These are phyloP conservation scores for Drosophila robusta DNA, from an alignment of 2,888 invertebrate species.

Conservation along the genomic window DNA sequence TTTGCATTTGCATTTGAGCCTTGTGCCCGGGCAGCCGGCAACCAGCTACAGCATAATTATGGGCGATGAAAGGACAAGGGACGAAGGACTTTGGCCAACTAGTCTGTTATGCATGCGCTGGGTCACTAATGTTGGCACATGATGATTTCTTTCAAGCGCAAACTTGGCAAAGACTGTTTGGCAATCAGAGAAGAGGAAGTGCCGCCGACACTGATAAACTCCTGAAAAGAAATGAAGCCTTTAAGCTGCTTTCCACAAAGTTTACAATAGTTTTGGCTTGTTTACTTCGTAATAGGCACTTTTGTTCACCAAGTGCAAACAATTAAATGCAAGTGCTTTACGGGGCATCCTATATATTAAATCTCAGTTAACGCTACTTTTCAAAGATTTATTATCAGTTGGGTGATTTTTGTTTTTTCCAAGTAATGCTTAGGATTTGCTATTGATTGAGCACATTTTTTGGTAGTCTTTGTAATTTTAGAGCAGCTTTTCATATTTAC, in stretches of 20 bases:
- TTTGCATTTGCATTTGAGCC: conserved; percentile 61
- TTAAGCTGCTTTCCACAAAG: conserved; percentile 49
- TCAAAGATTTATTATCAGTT: neutral
- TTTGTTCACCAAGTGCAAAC: conserved; percentile 40
- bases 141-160: conserved; percentile 50
- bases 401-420: too few species aligned
- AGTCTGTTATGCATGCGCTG: conserved; percentile 44
- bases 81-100: conserved; percentile 28
- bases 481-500: neutral
- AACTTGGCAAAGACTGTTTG: conserved; percentile 48
- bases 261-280: conserved; percentile 49
- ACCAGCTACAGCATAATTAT: conserved; percentile 53
- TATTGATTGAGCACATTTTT: conserved; percentile 1
- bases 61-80: conserved; percentile 46
- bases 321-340: conserved; percentile 44
- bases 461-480: neutral
- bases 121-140: conserved; percentile 56
- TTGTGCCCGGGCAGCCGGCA: conserved; percentile 23
- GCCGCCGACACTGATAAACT: conserved; percentile 45
- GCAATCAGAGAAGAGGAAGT: conserved; percentile 36
- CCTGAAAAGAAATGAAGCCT: conserved; percentile 39
- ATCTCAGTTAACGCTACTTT: conserved; percentile 3
- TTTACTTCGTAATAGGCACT: conserved; percentile 53
- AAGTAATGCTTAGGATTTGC: neutral
- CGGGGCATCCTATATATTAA: conserved; percentile 1